Base-by-base conservation (phyloP, 2,888 invertebrate genomes). In the Augiades crinisus region DNA sequence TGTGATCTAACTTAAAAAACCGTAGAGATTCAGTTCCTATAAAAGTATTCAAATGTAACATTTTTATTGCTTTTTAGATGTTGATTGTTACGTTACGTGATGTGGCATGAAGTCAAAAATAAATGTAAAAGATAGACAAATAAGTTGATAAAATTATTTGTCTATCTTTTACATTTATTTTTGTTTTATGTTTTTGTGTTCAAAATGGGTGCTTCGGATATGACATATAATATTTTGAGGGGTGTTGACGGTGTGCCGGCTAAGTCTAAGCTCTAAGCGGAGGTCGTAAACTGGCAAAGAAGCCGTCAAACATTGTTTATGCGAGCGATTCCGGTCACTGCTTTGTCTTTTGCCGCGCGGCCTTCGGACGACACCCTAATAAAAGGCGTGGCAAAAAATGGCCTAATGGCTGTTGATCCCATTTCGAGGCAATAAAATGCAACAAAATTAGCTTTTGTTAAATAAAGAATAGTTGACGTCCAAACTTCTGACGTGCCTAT, bases 401-500 rank as follows among this genome's bases (percentile, higher is more conserved):
- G 72, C 77, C 77, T 87, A 89, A 88, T 87, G 75, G 81, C 69
- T 67, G 75, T 77, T 81, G 83, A 85, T 86, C 86, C 86, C 81
- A 87, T 89, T 89, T 78, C 78, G 75, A 80, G 74, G 85, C 75
- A 81, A 81, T 87, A 87, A 88, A 89, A 81, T 83, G 87, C 86
- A 87, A 88, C 89, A 89, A 87, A 88, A 87, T 89, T 86, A 86
- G 82, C 81, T 75, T 79, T 87, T 87, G 86, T 86, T 78, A 78
- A 79, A 78, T 67, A 69, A 67, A 65, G 71, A 80, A 80, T 75
- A 72, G 79, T 80, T 75, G 82, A 81, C 62, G 76, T 77, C 72
- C 71, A 69, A 75, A 72, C 67, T 70, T 67, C 65, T 68, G 70
- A 66, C 67, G 68, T 68, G 68, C 72, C 63, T 55, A 64, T 71